These are phyloP conservation scores for Chironomus riparius DNA, from an alignment of 2,888 invertebrate species.

Conservation along the genomic window DNA sequence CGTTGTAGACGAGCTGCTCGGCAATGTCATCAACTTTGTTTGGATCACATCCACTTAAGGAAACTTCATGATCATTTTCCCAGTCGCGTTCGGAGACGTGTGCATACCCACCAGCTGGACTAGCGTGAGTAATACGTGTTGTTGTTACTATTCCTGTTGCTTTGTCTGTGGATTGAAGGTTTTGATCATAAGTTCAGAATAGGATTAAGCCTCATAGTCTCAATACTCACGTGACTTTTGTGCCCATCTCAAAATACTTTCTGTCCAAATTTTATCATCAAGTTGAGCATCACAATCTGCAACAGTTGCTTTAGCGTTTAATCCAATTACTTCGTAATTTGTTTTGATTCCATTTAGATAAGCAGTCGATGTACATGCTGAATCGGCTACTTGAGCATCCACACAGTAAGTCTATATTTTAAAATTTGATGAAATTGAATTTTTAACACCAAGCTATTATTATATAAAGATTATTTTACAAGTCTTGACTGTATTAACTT, in stretches of 20 bases:
- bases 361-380: conserved; percentile 76
- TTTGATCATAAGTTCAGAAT: no score
- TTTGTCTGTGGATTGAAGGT: conserved; percentile 38
- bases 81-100: conserved; percentile 47
- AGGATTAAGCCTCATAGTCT: no score
- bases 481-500: no score
- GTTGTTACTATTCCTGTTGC: conserved; percentile 61
- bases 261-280: conserved; percentile 49
- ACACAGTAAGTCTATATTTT: conserved; percentile 61
- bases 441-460: neutral
- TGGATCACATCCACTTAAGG: conserved; percentile 18
- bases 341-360: conserved; percentile 67
- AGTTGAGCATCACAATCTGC: conserved; percentile 52
- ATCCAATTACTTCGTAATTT: conserved; percentile 57
- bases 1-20: conserved; percentile 13
- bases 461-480: no score
- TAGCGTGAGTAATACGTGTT: conserved; percentile 69
- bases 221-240: conserved; percentile 47
- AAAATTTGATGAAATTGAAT: neutral
- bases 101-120: conserved; percentile 58
- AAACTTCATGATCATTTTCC: conserved; percentile 38
- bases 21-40: conserved; percentile 23
- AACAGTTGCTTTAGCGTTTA: conserved; percentile 55
- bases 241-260: conserved; percentile 61
- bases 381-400: conserved; percentile 71